Evolutionary conservation across 2,888 invertebrate genomes (phyloP), one percentile per base, ranked within the genome.

Genomic region (Mythimna loreyi): DNA sequence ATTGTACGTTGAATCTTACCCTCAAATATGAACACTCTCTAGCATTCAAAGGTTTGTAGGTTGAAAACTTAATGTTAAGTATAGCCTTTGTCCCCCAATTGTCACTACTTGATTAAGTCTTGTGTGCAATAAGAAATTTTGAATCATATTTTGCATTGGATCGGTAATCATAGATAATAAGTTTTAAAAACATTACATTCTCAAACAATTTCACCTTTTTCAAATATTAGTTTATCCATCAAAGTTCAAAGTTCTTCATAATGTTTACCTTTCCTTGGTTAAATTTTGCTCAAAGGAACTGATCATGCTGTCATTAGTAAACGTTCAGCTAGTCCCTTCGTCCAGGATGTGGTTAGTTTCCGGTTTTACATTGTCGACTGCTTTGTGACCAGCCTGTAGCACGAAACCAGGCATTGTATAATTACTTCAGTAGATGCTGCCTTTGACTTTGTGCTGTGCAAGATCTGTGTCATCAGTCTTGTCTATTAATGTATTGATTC

Each of bases 331-430:
- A 63, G 74, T 50, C 21, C 45, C 50, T 78, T 74, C 72, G 56
- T 50, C 11, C 74, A 78, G 74, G 74, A 78, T 78, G 74, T 47
- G 72, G 63, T 60, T 55, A 50, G 59, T 72, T 59, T 78, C 78
- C 78, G 62, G 72, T 43, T 72, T 56, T 11, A 40, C 58, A 57
- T 74, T 67, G 78, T 62, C 9, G 21, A 57, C 58, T 72, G 30
- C 62, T 63, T 50, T 78, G 59, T 47, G 36, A 72, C 72, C 49
- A 53, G 28, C 40, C 11, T 23, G 25, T 23, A 16, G 43, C 45
- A 23, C 25, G 0, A 47, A 25, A 28, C 11, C 49, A 60, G 56
- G 45, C 45, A 11, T 45, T n/a, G 36, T 58, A 56, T 47, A 60
- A 36, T 72, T 69, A 76, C 55, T n/a, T 76, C 33, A 59, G 5